A percentile compares a stretch with the other conserved stretches of the same genome.
Evolutionary conservation across 2,113 vertebrate species (phyloP).

Genomic region (Panurus biarmicus): DNA sequence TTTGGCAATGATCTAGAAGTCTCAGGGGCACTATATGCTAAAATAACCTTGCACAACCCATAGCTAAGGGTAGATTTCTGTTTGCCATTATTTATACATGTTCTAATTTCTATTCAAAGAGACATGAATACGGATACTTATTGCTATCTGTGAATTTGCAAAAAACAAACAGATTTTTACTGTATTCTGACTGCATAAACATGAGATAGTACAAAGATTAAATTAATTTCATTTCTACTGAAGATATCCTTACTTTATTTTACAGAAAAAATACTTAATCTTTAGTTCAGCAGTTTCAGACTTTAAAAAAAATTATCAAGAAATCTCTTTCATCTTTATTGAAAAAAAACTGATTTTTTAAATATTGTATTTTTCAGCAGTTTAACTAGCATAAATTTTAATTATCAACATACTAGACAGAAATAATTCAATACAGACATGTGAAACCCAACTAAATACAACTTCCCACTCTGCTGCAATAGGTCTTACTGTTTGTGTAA

Average conservation of each 20-base stretch:
- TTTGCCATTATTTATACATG: background rate
- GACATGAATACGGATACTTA: fast-evolving
- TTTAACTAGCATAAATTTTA: background rate
- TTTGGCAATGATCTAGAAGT: background rate
- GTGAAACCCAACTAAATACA: background rate
- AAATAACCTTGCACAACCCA: background rate
- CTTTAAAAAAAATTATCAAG: background rate
- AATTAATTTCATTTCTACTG: background rate
- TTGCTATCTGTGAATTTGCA: background rate
- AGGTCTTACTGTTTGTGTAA: background rate
- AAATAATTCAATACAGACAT: background rate
- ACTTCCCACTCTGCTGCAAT: background rate
- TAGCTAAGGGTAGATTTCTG: background rate
- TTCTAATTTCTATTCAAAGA: background rate
- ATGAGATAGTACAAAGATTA: background rate
- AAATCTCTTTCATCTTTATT: background rate
- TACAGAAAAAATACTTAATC: background rate
- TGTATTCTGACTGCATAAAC: background rate
- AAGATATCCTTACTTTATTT: background rate
- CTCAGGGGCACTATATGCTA: background rate
- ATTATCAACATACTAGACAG: background rate
- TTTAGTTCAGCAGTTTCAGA: background rate
- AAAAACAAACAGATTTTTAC: background rate
- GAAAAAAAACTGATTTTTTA: fast-evolving
- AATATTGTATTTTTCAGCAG: background rate